Evolutionary conservation across 2,113 vertebrate genomes (phyloP).

Genomic region (Actenoides hombroni): DNA sequence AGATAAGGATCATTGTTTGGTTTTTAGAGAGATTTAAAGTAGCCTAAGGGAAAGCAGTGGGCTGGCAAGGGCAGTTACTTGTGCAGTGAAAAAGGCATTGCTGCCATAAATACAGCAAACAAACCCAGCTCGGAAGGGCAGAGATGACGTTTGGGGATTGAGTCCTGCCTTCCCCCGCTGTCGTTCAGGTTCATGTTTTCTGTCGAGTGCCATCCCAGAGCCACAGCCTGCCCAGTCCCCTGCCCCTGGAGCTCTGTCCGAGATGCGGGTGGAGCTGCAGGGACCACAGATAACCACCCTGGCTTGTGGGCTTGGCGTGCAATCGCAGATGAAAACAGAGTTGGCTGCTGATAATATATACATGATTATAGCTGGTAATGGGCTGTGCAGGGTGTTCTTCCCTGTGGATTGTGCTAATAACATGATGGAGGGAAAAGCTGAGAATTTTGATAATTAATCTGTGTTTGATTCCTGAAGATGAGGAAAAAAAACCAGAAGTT

Average conservation of each 20-base stretch:
- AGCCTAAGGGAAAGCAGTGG: neutral
- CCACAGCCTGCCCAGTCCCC: neutral
- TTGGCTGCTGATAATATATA: neutral
- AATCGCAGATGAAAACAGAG: neutral
- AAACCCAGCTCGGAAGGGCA: neutral
- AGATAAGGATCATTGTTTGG: constrained; percentile 30
- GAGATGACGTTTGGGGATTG: neutral
- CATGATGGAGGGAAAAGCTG: neutral
- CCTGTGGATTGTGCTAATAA: neutral
- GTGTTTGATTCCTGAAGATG: neutral
- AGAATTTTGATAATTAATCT: neutral
- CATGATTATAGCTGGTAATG: neutral
- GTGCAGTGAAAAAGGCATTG: neutral
- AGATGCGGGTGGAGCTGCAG: neutral
- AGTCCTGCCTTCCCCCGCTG: neutral
- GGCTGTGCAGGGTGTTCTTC: neutral
- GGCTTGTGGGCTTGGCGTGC: neutral
- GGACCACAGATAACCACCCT: neutral
- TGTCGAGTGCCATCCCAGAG: neutral
- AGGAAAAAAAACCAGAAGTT: neutral
- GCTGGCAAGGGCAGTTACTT: neutral
- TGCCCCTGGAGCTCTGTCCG: neutral
- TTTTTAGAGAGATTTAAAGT: constrained; percentile 39
- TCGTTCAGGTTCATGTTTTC: neutral
- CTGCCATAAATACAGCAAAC: constrained; percentile 28